Percentiles rank a stretch among this genome's conserved stretches.
Evolutionary conservation across 2,797 vertebrate species (phyloP).

Genomic region (Sebastes taczanowskii): DNA sequence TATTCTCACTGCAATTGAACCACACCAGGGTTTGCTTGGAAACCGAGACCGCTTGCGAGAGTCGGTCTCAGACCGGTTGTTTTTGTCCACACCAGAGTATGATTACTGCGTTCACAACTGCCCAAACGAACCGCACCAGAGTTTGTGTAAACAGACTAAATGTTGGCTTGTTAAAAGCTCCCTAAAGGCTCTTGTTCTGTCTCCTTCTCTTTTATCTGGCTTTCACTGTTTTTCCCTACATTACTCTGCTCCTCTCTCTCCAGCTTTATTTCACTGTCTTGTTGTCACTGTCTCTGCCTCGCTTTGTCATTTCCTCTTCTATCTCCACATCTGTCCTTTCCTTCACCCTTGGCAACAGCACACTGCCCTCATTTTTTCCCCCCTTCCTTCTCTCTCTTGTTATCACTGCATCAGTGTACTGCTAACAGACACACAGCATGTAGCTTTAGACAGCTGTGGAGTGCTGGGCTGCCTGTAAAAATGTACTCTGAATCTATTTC

Average conservation of each 20-base stretch:
- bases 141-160: background rate
- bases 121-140: background rate
- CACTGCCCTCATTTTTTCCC: background rate
- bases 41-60: too few relatives aligned
- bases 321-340: slow-evolving; percentile 26
- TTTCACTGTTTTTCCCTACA: background rate
- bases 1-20: too few relatives aligned
- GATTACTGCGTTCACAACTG: background rate
- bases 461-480: slow-evolving; percentile 5
- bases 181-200: background rate
- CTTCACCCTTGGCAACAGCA: slow-evolving; percentile 12
- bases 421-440: slow-evolving; percentile 20
- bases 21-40: too few relatives aligned
- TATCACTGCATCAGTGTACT: slow-evolving; percentile 29
- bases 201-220: slow-evolving; percentile 1
- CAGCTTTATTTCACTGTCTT: background rate
- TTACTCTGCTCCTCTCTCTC: background rate
- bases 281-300: slow-evolving; percentile 9
- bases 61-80: too few relatives aligned
- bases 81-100: too few relatives aligned
- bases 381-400: background rate
- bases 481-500: background rate
- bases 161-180: background rate
- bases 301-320: background rate
- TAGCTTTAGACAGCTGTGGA: slow-evolving; percentile 4